Percentiles rank a stretch among this genome's conserved stretches.
These are phyloP conservation scores for Mus spicilegus DNA, from an alignment of 2,113 vertebrate species.

Conservation along the genomic window DNA sequence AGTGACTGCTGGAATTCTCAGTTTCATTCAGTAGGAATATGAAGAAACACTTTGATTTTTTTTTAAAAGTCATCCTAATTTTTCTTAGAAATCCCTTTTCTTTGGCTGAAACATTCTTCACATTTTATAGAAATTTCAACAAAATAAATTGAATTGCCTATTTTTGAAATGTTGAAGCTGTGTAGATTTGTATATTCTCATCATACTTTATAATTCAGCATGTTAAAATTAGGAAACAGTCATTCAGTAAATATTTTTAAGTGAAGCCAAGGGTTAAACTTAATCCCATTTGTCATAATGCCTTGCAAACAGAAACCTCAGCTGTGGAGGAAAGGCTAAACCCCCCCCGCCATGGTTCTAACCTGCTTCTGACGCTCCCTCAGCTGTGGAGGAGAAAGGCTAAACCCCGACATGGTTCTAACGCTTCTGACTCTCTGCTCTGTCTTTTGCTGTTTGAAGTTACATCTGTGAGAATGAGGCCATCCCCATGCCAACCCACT, in stretches of 20 bases:
- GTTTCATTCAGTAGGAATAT: conserved; percentile 9
- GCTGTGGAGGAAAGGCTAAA: background rate
- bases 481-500: conserved; percentile 94
- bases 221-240: background rate
- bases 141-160: background rate
- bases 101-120: conserved; percentile 42
- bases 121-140: conserved; percentile 27
- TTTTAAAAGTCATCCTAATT: background rate
- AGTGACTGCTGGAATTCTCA: background rate
- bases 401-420: background rate
- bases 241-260: conserved; percentile 4
- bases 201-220: background rate
- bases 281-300: background rate
- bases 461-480: conserved; percentile 97
- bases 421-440: conserved; percentile 39
- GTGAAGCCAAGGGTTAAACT: background rate
- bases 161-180: conserved; percentile 33
- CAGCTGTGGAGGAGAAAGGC: background rate
- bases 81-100: conserved; percentile 34
- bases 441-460: conserved; percentile 85
- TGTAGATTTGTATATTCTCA: background rate
- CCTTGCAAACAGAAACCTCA: background rate
- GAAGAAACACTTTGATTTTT: background rate
- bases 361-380: conserved; percentile 42
- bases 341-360: background rate